Evolutionary conservation across 2,888 invertebrate species (phyloP).

Genomic region (Volucella inflata): DNA sequence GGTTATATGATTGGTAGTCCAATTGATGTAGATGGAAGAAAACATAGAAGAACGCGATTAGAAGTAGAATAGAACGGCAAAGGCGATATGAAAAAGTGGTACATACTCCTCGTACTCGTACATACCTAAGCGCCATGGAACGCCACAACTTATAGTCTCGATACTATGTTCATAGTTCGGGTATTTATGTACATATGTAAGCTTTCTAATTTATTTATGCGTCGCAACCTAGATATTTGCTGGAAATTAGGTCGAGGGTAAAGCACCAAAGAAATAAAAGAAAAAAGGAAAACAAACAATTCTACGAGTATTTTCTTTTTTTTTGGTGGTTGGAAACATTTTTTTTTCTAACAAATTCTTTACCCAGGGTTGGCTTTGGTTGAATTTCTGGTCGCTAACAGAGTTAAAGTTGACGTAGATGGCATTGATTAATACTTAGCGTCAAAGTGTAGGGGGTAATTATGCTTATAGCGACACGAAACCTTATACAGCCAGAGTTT

Average conservation of each 20-base stretch:
- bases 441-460: neutral
- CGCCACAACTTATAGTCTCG: neutral
- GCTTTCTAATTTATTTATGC: constrained; percentile 16
- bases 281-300: neutral
- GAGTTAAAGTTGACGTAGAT: constrained; percentile 37
- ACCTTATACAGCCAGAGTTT: neutral
- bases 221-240: constrained; percentile 45
- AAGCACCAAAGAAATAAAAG: neutral
- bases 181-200: neutral
- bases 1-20: too few species aligned
- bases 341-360: neutral
- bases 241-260: constrained; percentile 59
- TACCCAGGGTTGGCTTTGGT: constrained; percentile 2
- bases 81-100: constrained; percentile 28
- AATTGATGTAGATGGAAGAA: constrained; percentile 15
- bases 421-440: constrained; percentile 27
- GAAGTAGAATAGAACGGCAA: constrained; percentile 8
- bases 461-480: constrained; percentile 1
- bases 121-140: constrained; percentile 15
- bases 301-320: neutral
- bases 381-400: neutral
- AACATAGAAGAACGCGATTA: constrained; percentile 2
- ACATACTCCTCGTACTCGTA: neutral
- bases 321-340: neutral
- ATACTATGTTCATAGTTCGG: neutral